phyloP scores from a whole-genome alignment of 2,113 vertebrate species.

The Oncorhynchus clarkii region DNA sequence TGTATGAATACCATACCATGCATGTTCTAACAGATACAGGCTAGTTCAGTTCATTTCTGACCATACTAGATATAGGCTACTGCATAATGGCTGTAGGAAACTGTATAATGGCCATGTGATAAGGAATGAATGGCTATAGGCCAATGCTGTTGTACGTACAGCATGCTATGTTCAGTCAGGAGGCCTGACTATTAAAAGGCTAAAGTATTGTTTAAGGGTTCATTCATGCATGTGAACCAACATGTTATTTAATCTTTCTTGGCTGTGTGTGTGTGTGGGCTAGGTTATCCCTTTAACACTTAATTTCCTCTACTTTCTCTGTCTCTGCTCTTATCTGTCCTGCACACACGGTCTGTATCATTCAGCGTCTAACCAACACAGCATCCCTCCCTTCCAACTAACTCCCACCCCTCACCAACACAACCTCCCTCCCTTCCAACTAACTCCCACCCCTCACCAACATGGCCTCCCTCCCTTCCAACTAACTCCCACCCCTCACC shows the following conservation, averaged over 20 bases:
- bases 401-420: not conserved
- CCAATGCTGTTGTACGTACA: not conserved
- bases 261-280: constrained; percentile 9
- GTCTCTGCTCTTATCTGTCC: constrained; percentile 52
- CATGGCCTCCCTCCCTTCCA: too few species aligned
- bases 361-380: constrained; percentile 34
- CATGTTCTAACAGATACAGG: too few species aligned
- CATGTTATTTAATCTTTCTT: not conserved
- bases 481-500: too few species aligned
- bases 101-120: not conserved
- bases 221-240: too few species aligned
- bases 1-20: not conserved
- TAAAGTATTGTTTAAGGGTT: not conserved
- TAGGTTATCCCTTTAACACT: not conserved
- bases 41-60: too few species aligned
- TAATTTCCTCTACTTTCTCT: constrained; percentile 11
- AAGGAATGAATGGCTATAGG: not conserved
- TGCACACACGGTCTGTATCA: constrained; percentile 42
- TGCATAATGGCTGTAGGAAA: too few species aligned
- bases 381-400: constrained; percentile 8
- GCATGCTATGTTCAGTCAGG: not conserved
- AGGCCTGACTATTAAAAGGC: not conserved
- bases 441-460: too few species aligned
- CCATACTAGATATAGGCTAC: not conserved
- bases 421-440: not conserved